Evolutionary conservation across 2,797 vertebrate genomes (phyloP).

Genomic region (Sebastes umbrosus): DNA sequence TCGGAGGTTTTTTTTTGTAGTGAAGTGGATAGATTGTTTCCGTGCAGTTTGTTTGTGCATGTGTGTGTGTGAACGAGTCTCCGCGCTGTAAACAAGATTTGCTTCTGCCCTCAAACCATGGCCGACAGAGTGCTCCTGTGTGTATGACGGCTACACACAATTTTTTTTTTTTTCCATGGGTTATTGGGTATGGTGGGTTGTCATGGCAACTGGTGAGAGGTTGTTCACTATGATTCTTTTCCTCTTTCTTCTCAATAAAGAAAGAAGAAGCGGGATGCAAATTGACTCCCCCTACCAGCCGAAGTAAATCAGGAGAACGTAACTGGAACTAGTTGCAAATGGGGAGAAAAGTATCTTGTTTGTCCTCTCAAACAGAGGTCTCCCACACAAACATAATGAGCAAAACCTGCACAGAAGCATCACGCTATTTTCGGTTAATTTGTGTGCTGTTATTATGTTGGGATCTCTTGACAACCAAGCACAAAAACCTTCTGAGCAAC

Average conservation of each 20-base stretch:
- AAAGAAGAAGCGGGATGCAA: constrained; percentile 48
- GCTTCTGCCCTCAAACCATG: constrained; percentile 69
- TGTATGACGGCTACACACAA: constrained; percentile 39
- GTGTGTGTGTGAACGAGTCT: constrained; percentile 32
- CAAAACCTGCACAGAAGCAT: constrained; percentile 11
- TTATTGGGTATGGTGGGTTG: constrained; percentile 77
- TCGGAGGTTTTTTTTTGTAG: constrained; percentile 68
- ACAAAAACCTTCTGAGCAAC: not conserved
- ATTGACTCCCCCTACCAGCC: constrained; percentile 44
- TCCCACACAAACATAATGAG: constrained; percentile 18
- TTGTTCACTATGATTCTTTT: constrained; percentile 60
- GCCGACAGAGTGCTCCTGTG: constrained; percentile 61
- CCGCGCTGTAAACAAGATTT: constrained; percentile 73
- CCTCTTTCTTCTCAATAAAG: constrained; percentile 48
- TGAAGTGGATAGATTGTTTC: constrained; percentile 76
- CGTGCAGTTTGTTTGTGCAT: constrained; percentile 59
- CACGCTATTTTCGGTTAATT: constrained; percentile 2
- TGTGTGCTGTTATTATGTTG: not conserved
- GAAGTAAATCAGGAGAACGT: constrained; percentile 40
- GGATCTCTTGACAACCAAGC: not conserved
- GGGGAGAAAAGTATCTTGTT: not conserved
- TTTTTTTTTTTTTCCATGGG: constrained; percentile 57
- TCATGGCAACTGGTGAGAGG: constrained; percentile 80
- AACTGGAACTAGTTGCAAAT: constrained; percentile 35
- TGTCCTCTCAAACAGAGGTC: constrained; percentile 6